Conservation (phyloP, 2,888 invertebrate species). For the Theodoxus fluviatilis region DNA sequence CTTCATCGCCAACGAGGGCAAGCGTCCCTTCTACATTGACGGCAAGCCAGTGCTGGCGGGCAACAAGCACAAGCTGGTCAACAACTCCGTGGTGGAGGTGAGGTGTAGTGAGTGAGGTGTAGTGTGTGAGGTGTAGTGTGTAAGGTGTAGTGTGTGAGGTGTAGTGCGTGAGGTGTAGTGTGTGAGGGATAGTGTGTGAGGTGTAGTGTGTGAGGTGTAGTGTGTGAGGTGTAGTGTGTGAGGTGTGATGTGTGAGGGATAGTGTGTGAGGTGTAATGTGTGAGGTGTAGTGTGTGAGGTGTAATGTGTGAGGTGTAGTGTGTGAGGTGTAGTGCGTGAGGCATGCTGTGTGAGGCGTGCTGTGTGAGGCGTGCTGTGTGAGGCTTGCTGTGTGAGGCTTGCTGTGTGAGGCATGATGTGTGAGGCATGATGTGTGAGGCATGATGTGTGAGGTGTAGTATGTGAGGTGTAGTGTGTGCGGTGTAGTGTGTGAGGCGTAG, state of each 20-base stretch:
- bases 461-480: background rate
- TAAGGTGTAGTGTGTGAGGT: background rate
- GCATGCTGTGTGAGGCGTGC: background rate
- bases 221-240: background rate
- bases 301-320: background rate
- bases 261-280: background rate
- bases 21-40: conserved; percentile 91
- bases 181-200: background rate
- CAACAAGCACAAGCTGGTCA: conserved; percentile 86
- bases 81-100: conserved; percentile 94
- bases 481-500: background rate
- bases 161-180: background rate
- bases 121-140: too few species aligned
- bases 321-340: background rate
- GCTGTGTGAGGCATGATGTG: too few species aligned
- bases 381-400: background rate
- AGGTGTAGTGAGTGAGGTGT: too few species aligned
- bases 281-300: background rate
- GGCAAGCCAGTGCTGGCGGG: conserved; percentile 87
- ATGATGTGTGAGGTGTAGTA: background rate
- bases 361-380: background rate
- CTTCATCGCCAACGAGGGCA: conserved; percentile 92
- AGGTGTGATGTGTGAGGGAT: background rate
- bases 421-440: background rate
- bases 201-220: too few species aligned